These are phyloP conservation scores for Matsumurasca onukii DNA, from an alignment of 1,140 invertebrate species.

Conservation along the genomic window DNA sequence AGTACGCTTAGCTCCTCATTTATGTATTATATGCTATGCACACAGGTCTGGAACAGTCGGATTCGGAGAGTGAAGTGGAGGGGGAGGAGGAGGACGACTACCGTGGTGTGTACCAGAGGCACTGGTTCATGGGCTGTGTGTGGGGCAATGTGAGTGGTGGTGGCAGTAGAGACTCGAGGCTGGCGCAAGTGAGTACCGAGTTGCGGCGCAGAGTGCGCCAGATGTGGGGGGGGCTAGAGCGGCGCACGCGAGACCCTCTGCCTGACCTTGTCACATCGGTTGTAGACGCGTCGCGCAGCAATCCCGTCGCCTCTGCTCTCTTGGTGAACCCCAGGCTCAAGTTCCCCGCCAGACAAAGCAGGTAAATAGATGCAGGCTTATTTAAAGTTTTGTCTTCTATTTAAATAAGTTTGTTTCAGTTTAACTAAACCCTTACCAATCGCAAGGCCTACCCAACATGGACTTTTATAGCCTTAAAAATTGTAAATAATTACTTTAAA, in stretches of 20 bases:
- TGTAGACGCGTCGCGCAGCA: slow-evolving; percentile 32
- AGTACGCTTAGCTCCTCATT: too few relatives aligned
- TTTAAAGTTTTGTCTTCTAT: too few relatives aligned
- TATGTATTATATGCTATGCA: too few relatives aligned
- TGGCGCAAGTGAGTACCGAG: slow-evolving; percentile 30
- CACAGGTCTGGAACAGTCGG: slow-evolving; percentile 39
- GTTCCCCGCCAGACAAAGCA: slow-evolving; percentile 31
- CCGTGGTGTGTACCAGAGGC: slow-evolving; percentile 38
- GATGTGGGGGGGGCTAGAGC: slow-evolving; percentile 25
- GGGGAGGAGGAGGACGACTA: slow-evolving; percentile 7
- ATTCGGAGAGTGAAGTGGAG: slow-evolving; percentile 39
- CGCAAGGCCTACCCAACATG: too few relatives aligned
- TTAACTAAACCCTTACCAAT: too few relatives aligned
- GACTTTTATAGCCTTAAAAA: too few relatives aligned
- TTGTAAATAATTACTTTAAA: too few relatives aligned
- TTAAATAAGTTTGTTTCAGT: too few relatives aligned
- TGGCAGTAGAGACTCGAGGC: slow-evolving; percentile 27
- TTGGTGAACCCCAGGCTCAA: slow-evolving; percentile 36
- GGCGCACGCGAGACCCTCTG: slow-evolving; percentile 17
- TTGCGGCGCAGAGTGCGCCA: slow-evolving; percentile 34
- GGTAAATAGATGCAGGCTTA: slow-evolving; percentile 27
- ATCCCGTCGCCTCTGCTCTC: slow-evolving; percentile 36
- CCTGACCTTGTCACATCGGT: slow-evolving; percentile 30
- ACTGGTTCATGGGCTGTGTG: slow-evolving; percentile 39
- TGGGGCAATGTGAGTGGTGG: slow-evolving; percentile 29